A percentile compares a stretch with the other conserved stretches of the same genome.
Evolutionary conservation across 92 coral and sea anemone genomes (phyloP).

Genomic region (Bergia puertoricense): DNA sequence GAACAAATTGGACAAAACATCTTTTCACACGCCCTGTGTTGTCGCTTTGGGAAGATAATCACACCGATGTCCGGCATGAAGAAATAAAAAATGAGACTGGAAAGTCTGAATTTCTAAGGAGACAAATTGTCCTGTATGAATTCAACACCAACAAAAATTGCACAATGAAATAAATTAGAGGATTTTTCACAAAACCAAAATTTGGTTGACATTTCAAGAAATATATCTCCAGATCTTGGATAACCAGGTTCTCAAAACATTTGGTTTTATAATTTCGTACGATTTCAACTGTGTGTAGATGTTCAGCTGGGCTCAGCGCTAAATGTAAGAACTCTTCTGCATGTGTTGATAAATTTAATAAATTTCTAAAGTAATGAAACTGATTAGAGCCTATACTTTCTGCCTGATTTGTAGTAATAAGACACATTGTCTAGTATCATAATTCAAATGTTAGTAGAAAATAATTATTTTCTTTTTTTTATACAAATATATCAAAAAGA

Average conservation of each 20-base stretch:
- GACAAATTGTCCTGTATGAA: not conserved
- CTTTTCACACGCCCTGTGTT: conserved; percentile 15
- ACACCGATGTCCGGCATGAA: not conserved
- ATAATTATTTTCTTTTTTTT: conserved; percentile 34
- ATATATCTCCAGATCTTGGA: not conserved
- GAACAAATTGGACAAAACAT: not conserved
- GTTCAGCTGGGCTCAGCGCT: not conserved
- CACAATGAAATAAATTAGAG: not conserved
- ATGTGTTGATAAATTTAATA: conserved; percentile 29
- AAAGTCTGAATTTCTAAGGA: not conserved
- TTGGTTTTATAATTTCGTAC: not conserved
- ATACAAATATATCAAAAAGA: conserved; percentile 24
- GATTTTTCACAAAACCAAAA: not conserved
- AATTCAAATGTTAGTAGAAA: conserved; percentile 14
- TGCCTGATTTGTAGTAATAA: not conserved
- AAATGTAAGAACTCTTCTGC: not conserved
- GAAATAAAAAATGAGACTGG: not conserved
- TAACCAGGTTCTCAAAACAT: not conserved
- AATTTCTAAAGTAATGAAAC: conserved; percentile 33
- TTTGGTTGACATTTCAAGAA: not conserved
- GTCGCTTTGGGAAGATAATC: conserved; percentile 9
- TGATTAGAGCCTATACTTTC: conserved; percentile 19
- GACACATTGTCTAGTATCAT: conserved; percentile 20
- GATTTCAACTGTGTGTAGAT: not conserved
- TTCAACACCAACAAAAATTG: not conserved